A percentile compares a stretch with the other conserved stretches of the same genome.
Conservation (phyloP, 2,113 vertebrate genomes). For the Hydrochoerus hydrochaeris region DNA sequence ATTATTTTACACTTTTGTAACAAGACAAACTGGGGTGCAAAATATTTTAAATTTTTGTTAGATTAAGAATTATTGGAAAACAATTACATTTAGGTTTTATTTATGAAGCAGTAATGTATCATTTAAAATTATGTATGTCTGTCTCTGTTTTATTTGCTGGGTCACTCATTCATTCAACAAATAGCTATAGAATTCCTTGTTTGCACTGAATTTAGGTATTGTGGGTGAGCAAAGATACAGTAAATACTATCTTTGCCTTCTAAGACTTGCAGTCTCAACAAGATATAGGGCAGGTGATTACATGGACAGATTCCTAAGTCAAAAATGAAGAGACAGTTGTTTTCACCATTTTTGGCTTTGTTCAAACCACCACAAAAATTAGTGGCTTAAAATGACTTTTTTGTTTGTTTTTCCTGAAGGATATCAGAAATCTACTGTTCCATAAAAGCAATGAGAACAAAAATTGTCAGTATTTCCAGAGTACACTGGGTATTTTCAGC, state of each 20-base stretch:
- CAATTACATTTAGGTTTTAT: neutral
- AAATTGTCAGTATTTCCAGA: neutral
- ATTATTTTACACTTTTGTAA: slow-evolving; percentile 29
- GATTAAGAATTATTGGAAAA: slow-evolving; percentile 25
- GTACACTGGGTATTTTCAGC: neutral
- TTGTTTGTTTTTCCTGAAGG: neutral
- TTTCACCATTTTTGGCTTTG: slow-evolving; percentile 28
- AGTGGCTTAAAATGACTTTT: neutral
- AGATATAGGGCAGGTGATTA: neutral
- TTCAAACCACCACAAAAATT: neutral
- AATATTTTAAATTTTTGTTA: slow-evolving; percentile 35
- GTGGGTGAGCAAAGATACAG: neutral
- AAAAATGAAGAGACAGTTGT: neutral
- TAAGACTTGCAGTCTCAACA: neutral
- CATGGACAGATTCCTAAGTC: neutral
- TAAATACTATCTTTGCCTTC: neutral
- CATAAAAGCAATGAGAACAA: neutral
- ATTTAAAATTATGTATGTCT: neutral
- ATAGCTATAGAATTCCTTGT: neutral
- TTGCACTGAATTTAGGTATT: neutral
- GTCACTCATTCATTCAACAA: neutral
- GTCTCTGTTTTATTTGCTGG: neutral
- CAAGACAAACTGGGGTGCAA: neutral
- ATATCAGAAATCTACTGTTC: neutral
- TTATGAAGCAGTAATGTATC: neutral